These are phyloP conservation scores for Podarcis cretensis DNA, from an alignment of 2,113 vertebrate genomes.

Conservation along the genomic window DNA sequence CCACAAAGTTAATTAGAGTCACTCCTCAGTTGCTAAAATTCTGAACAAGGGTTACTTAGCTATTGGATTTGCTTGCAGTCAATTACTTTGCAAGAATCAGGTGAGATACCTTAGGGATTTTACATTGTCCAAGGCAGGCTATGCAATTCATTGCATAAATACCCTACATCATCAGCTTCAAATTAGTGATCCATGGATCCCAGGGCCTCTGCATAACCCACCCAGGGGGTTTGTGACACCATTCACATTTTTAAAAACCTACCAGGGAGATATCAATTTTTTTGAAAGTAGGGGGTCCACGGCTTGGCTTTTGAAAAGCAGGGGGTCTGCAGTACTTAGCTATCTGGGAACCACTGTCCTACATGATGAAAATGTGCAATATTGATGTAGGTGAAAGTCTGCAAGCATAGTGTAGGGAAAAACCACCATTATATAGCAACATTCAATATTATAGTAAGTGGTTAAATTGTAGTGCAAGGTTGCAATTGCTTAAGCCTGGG, in stretches of 20 bases:
- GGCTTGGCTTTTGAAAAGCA: no score
- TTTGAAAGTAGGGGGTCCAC: no score
- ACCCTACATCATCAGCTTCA: neutral
- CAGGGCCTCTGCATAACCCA: no score
- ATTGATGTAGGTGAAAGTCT: slow-evolving; percentile 44
- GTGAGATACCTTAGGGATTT: slow-evolving; percentile 58
- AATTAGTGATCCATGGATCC: no score
- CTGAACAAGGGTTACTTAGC: slow-evolving; percentile 60
- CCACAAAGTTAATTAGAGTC: slow-evolving; percentile 66
- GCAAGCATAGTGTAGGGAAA: neutral
- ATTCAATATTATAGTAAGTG: no score
- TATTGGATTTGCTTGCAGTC: slow-evolving; percentile 60
- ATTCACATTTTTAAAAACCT: slow-evolving; percentile 25
- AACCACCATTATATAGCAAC: no score
- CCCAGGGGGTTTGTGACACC: no score
- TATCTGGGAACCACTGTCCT: no score
- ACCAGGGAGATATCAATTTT: no score
- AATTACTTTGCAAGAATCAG: slow-evolving; percentile 65
- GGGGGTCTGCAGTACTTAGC: no score
- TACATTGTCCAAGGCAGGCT: slow-evolving; percentile 49
- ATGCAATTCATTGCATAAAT: slow-evolving; percentile 25
- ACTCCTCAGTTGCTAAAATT: slow-evolving; percentile 67
- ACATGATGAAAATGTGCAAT: neutral
- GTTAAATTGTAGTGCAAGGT: neutral
- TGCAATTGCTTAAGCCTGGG: neutral